These are phyloP conservation scores for Zootoca vivipara DNA, from an alignment of 2,113 vertebrate genomes.

Conservation along the genomic window DNA sequence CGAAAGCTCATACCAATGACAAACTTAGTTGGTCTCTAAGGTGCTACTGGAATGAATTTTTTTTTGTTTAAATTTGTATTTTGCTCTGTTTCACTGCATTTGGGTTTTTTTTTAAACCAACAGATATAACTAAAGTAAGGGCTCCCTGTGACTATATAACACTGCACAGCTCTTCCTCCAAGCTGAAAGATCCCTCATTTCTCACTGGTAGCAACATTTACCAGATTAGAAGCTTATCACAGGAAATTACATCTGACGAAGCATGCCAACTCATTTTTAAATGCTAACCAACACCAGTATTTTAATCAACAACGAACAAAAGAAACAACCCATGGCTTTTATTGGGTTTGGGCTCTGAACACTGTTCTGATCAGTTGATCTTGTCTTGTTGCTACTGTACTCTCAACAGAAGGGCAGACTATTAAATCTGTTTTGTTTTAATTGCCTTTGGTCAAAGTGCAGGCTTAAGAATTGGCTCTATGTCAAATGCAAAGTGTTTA, in stretches of 20 bases:
- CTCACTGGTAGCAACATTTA: neutral
- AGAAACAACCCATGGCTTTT: neutral
- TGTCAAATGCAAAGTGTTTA: slow-evolving; percentile 19
- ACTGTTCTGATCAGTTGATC: neutral
- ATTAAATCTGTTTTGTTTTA: slow-evolving; percentile 1
- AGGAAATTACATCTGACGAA: neutral
- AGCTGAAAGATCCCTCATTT: fast-evolving
- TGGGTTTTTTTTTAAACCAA: neutral
- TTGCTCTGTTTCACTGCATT: neutral
- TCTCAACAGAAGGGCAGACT: neutral
- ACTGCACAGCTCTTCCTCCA: neutral
- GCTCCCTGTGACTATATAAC: neutral
- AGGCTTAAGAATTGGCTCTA: neutral
- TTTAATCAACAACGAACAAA: neutral
- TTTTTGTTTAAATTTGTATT: neutral
- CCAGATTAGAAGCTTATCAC: slow-evolving; percentile 8
- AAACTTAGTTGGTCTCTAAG: no score
- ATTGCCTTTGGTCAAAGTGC: neutral
- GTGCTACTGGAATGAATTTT: no score
- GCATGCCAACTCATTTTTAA: neutral
- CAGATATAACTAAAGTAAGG: neutral
- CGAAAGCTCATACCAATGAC: no score
- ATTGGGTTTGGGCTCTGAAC: neutral
- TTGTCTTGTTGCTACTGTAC: neutral
- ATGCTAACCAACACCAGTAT: neutral